Evolutionary conservation across 2,888 invertebrate genomes (phyloP).

Genomic region (Philopedon plagiatum): DNA sequence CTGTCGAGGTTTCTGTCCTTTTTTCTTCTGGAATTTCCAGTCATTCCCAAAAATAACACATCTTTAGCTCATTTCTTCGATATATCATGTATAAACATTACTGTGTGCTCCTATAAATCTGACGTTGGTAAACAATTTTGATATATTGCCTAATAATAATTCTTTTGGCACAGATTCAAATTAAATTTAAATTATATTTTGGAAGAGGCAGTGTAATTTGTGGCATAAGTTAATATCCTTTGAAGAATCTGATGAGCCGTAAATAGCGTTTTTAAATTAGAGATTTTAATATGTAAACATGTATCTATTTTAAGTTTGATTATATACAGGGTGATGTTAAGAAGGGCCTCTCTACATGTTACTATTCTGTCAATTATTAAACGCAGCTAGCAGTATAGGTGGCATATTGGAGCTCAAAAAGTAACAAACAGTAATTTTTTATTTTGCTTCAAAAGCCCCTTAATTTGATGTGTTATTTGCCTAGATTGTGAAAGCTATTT

Average conservation of each 20-base stretch:
- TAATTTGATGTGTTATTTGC: too few relatives aligned
- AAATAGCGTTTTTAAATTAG: slow-evolving; percentile 2
- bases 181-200: slow-evolving; percentile 24
- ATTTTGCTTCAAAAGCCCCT: too few relatives aligned
- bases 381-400: too few relatives aligned
- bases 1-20: too few relatives aligned
- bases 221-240: slow-evolving; percentile 15
- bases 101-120: slow-evolving; percentile 10
- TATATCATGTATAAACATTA: slow-evolving; percentile 15
- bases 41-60: neutral
- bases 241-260: slow-evolving; percentile 1
- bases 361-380: too few relatives aligned
- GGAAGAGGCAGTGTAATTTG: slow-evolving; percentile 4
- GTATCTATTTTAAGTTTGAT: neutral
- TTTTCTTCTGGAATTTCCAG: neutral
- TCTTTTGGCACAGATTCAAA: slow-evolving; percentile 42
- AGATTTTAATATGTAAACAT: neutral
- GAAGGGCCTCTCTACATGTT: too few relatives aligned
- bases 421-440: too few relatives aligned
- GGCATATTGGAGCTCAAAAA: too few relatives aligned
- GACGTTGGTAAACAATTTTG: slow-evolving; percentile 43
- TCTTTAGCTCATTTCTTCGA: neutral
- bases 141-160: slow-evolving; percentile 35
- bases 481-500: too few relatives aligned
- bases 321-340: neutral